These are phyloP conservation scores for Lycocerus yunnanus DNA, from an alignment of 2,888 invertebrate genomes.

Conservation along the genomic window DNA sequence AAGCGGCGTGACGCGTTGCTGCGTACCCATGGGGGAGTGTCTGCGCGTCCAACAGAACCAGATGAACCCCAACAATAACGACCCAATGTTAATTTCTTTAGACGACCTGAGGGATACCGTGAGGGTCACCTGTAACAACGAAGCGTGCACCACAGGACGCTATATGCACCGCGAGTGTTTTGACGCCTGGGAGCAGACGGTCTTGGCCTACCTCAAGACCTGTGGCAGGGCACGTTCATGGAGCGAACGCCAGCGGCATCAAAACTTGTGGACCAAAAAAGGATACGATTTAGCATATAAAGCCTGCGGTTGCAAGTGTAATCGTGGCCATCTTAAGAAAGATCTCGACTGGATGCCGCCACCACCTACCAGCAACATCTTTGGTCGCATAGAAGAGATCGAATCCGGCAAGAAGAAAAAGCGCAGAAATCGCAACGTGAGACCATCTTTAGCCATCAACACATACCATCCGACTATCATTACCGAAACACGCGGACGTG, in stretches of 20 bases:
- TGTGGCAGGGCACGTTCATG: slow-evolving; percentile 91
- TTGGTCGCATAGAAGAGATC: slow-evolving; percentile 60
- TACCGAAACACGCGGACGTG: slow-evolving; percentile 65
- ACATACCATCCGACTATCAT: slow-evolving; percentile 53
- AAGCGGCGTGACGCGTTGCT: slow-evolving; percentile 69
- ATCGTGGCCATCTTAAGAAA: slow-evolving; percentile 90
- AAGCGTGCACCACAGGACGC: slow-evolving; percentile 83
- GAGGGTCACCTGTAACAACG: slow-evolving; percentile 93
- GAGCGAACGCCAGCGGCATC: slow-evolving; percentile 92
- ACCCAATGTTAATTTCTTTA: slow-evolving; percentile 62
- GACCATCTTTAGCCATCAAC: slow-evolving; percentile 65
- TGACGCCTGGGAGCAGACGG: slow-evolving; percentile 90
- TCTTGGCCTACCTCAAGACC: slow-evolving; percentile 85
- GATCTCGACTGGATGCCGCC: slow-evolving; percentile 91
- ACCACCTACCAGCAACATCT: slow-evolving; percentile 59
- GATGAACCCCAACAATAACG: slow-evolving; percentile 50
- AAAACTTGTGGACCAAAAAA: slow-evolving; percentile 97
- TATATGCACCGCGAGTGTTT: slow-evolving; percentile 97
- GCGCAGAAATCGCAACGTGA: slow-evolving; percentile 68
- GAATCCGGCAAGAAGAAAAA: slow-evolving; percentile 67
- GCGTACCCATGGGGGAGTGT: slow-evolving; percentile 82
- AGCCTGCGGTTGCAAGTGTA: slow-evolving; percentile 93
- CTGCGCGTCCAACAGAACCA: slow-evolving; percentile 63
- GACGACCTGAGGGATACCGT: slow-evolving; percentile 81
- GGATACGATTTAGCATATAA: slow-evolving; percentile 96